Evolutionary conservation across 1,140 invertebrate species (phyloP).

Genomic region (Neelides sp.): DNA sequence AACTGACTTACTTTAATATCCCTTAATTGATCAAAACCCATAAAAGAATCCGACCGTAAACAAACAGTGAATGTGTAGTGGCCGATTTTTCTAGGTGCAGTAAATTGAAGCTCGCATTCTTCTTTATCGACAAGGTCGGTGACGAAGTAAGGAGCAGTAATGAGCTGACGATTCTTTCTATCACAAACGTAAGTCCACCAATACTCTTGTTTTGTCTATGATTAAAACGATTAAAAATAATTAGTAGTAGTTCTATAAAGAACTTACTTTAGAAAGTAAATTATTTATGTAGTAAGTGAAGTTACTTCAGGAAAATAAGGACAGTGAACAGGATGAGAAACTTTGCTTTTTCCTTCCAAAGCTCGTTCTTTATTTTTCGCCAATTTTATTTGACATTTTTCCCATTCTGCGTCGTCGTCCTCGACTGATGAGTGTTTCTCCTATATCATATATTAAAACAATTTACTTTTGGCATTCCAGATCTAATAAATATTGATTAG

Average conservation of each 20-base stretch:
- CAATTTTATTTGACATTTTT: slow-evolving; percentile 43
- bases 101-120: slow-evolving; percentile 88
- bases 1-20: slow-evolving; percentile 60
- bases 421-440: slow-evolving; percentile 34
- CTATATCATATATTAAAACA: slow-evolving; percentile 3
- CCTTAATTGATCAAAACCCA: slow-evolving; percentile 78
- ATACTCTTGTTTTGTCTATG: slow-evolving; percentile 87
- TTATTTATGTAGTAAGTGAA: slow-evolving; percentile 10
- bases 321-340: slow-evolving; percentile 90
- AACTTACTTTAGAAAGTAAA: neutral
- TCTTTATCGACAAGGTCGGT: slow-evolving; percentile 63
- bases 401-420: slow-evolving; percentile 42
- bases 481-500: too few relatives aligned
- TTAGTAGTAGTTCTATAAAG: slow-evolving; percentile 2
- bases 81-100: slow-evolving; percentile 82
- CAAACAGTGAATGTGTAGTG: slow-evolving; percentile 88
- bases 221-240: slow-evolving; percentile 22
- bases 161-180: slow-evolving; percentile 72
- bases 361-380: slow-evolving; percentile 58
- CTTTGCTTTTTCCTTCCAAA: slow-evolving; percentile 82
- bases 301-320: slow-evolving; percentile 78
- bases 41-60: slow-evolving; percentile 87
- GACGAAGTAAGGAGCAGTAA: slow-evolving; percentile 84
- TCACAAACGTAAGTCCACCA: slow-evolving; percentile 99
- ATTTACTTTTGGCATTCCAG: slow-evolving; percentile 36